phyloP scores from a whole-genome alignment of 64 coral and sea anemone species.

The Cladopsammia gracilis region DNA sequence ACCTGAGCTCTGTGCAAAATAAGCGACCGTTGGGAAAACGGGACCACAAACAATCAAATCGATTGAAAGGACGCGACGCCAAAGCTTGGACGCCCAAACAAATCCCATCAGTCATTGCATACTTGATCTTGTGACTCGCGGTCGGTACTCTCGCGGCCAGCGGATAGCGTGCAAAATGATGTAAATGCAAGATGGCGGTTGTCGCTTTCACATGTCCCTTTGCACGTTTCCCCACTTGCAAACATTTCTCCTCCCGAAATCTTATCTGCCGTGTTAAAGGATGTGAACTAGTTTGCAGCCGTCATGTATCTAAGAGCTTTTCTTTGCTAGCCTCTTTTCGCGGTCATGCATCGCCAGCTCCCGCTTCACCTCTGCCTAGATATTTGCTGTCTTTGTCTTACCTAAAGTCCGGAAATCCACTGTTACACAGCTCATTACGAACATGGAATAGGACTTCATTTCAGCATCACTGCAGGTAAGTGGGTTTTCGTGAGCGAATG shows the following conservation, averaged over 20 bases:
- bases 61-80: background rate
- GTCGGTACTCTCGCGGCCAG: background rate
- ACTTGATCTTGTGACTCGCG: background rate
- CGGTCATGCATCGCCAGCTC: background rate
- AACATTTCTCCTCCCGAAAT: background rate
- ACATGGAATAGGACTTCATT: background rate
- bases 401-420: too few species aligned
- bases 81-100: background rate
- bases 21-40: conserved; percentile 39
- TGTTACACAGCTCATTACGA: background rate
- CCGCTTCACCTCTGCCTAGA: background rate
- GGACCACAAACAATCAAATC: conserved; percentile 35
- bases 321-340: background rate
- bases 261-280: background rate
- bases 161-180: background rate
- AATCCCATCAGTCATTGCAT: conserved; percentile 2
- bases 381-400: background rate
- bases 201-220: background rate
- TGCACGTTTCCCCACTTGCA: background rate
- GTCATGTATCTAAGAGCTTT: background rate
- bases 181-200: conserved; percentile 29
- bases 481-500: background rate
- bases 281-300: conserved; percentile 3
- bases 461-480: background rate
- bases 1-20: conserved; percentile 26